Percentiles rank a stretch among this genome's conserved stretches.
Evolutionary conservation across 1,140 invertebrate genomes (phyloP).

Genomic region (Drosophila kikkawai): DNA sequence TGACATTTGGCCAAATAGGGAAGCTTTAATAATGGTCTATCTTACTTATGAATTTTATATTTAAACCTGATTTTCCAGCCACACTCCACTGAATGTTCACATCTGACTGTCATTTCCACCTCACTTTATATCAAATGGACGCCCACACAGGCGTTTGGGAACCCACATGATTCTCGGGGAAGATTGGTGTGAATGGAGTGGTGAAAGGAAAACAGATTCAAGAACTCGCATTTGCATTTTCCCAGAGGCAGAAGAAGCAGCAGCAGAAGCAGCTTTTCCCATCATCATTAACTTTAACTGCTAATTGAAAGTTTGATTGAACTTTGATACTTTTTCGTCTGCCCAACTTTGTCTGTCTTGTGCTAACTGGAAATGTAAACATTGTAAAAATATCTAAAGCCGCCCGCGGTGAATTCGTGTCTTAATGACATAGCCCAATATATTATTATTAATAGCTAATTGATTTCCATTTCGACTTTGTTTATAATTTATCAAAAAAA

Average conservation of each 20-base stretch:
- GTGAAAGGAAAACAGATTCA: conserved; percentile 19
- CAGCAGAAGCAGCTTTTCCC: conserved; percentile 31
- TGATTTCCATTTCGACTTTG: conserved; percentile 59
- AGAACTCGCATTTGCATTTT: conserved; percentile 50
- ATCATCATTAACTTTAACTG: conserved; percentile 68
- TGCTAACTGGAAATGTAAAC: conserved; percentile 46
- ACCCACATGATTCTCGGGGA: conserved; percentile 23
- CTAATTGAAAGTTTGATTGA: conserved; percentile 73
- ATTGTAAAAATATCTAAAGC: conserved; percentile 30
- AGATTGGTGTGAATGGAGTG: conserved; percentile 29
- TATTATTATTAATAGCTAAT: conserved; percentile 78
- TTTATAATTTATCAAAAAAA: conserved; percentile 71
- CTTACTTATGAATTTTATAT: conserved; percentile 13
- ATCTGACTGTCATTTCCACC: conserved; percentile 40
- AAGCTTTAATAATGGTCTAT: conserved; percentile 7
- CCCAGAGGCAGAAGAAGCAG: conserved; percentile 24
- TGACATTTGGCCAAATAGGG: conserved; percentile 9
- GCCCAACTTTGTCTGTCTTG: conserved; percentile 1
- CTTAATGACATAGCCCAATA: conserved; percentile 46
- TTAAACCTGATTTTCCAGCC: conserved; percentile 36
- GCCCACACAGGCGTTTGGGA: conserved; percentile 29
- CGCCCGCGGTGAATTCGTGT: conserved; percentile 42
- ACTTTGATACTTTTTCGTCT: conserved; percentile 36
- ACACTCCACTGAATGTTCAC: conserved; percentile 32
- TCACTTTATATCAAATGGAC: conserved; percentile 39